Evolutionary conservation across 2,113 vertebrate species (phyloP), one percentile per base, ranked within the genome.

Genomic region (Gorsachius goisagi): DNA sequence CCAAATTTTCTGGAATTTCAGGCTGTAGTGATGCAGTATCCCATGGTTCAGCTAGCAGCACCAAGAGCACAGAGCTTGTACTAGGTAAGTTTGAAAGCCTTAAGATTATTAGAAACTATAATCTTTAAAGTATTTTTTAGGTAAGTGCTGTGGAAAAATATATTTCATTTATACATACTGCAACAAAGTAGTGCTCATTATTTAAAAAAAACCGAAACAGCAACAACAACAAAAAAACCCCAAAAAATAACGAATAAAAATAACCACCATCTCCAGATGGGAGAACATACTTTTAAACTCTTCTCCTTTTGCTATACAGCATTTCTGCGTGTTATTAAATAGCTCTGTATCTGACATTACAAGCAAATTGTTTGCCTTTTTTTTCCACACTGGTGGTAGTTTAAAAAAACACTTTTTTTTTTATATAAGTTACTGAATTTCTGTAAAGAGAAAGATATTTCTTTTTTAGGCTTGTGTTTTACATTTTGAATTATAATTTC

Each of bases 1-100:
- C 98, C 68, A 99, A 99, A 97, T 99, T 99, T 97, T 99, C 99
- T 5, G 99, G 99, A 45, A 99, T 99, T 97, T 99, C 99, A 21
- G 98, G 99, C 76, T 99, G 99, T 97, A 99, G 99, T 56, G 99
- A 99, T 77, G 98, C 98, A 2, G 99, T 98, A 33, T 99, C 99
- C 66, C 99, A 99, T 93, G 98, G 98, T 69, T 99, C 99, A 45
- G 98, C 98, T 69, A 98, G 98, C 93, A 99, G 99, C 98, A 99
- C 98, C 44, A 99, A 99, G 96, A 99, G 98, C 94, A 98, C 97
- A 26, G 99, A 99, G 88, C 96, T 99, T 68, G 98, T 99, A 45
- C 94, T 99, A 73, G 99, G 99, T 99, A 92, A 98, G 96, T 97
- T 81, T 80, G 76, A 35, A 86, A 86, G 9, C 13, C 15, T 76